phyloP scores from a whole-genome alignment of 1,140 invertebrate species.

The Laupala kohalensis region DNA sequence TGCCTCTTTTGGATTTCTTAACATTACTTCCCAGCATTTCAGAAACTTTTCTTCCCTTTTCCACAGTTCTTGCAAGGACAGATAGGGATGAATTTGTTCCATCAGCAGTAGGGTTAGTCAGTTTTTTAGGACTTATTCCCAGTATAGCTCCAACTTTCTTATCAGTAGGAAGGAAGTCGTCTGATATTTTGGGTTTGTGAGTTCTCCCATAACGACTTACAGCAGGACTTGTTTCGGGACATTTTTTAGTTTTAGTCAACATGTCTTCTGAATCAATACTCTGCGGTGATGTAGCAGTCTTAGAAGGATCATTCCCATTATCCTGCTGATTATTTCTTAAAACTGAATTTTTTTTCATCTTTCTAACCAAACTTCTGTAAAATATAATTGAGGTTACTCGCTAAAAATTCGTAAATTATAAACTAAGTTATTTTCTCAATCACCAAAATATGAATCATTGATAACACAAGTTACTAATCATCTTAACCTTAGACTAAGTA shows the following conservation, averaged over 20 bases:
- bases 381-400: too few relatives aligned
- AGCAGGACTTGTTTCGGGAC: not conserved
- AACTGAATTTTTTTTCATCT: too few relatives aligned
- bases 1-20: not conserved
- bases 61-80: not conserved
- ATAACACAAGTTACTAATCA: too few relatives aligned
- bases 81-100: not conserved
- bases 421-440: too few relatives aligned
- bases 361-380: too few relatives aligned
- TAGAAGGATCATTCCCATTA: too few relatives aligned
- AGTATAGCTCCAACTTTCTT: constrained; percentile 13
- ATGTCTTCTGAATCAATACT: too few relatives aligned
- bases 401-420: too few relatives aligned
- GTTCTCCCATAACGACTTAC: constrained; percentile 14
- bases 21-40: not conserved
- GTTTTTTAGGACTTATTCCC: constrained; percentile 8
- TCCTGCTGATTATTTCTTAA: too few relatives aligned
- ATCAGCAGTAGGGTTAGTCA: not conserved
- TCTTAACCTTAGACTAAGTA: too few relatives aligned
- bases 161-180: constrained; percentile 15
- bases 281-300: too few relatives aligned
- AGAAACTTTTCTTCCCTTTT: not conserved
- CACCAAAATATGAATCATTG: too few relatives aligned
- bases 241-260: not conserved
- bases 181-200: constrained; percentile 14